phyloP scores from a whole-genome alignment of 2,888 invertebrate genomes.

The Ophion ellenae region DNA sequence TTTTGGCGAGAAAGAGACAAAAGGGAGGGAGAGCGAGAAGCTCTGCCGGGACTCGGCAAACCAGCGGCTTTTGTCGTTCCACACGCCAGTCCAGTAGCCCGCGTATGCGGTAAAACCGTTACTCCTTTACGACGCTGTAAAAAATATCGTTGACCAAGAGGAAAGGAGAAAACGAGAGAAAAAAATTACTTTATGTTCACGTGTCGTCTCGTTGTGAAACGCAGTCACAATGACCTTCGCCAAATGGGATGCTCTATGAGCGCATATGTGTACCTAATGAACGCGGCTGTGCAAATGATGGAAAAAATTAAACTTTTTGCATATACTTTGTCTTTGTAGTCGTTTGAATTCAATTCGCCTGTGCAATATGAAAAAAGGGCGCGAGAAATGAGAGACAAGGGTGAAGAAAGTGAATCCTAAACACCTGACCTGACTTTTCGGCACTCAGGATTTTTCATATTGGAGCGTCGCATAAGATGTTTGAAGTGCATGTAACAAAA shows the following conservation, averaged over 20 bases:
- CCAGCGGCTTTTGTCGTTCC: constrained; percentile 38
- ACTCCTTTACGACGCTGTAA: constrained; percentile 75
- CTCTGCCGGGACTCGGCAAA: constrained; percentile 42
- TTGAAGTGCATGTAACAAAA: too few relatives aligned
- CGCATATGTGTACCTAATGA: not conserved
- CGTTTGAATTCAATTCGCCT: too few relatives aligned
- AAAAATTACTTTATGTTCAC: constrained; percentile 75
- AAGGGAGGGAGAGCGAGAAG: constrained; percentile 18
- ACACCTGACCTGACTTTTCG: not conserved
- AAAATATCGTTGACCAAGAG: constrained; percentile 43
- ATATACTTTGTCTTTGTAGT: not conserved
- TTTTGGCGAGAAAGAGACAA: constrained; percentile 37
- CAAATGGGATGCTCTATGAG: not conserved
- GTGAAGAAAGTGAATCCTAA: not conserved
- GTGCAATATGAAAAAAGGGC: too few relatives aligned
- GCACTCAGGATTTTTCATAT: not conserved
- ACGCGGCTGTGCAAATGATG: not conserved
- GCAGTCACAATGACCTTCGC: constrained; percentile 46
- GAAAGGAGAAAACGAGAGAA: constrained; percentile 27
- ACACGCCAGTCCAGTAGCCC: constrained; percentile 1
- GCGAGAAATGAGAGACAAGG: not conserved
- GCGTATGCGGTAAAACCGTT: constrained; percentile 58
- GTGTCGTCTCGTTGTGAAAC: constrained; percentile 74
- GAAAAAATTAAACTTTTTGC: not conserved
- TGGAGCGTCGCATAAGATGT: too few relatives aligned